Base-by-base conservation (phyloP, 2,113 vertebrate genomes). In the Recurvirostra avosetta region DNA sequence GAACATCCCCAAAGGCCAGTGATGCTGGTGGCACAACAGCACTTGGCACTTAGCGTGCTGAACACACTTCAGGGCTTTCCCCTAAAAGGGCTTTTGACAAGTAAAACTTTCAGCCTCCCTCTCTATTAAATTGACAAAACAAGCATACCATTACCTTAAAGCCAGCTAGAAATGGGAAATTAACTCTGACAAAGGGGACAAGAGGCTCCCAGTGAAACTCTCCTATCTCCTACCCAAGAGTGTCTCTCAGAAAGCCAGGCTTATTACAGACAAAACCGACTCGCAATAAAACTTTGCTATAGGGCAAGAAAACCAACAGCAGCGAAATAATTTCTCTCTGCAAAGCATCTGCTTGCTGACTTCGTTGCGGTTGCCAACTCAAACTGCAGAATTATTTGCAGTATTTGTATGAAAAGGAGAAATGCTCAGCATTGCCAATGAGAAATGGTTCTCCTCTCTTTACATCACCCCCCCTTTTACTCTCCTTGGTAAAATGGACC, bases 231-330 rank as follows among this genome's bases (percentile, higher is more conserved):
- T 82, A 71, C 76, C 25, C 20, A 4, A 87, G 38, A 86, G 77
- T 22, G 4, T 49, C 34, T 91, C 68, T 43, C 71, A 34, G 76
- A 89, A 82, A 82, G 59, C 14, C 55, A 53, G 38, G 82, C 88
- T 95, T 93, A 85, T 91, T 89, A 88, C 50, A 92, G 62, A 76
- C 41, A 85, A 58, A 87, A 84, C n/a, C 8, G 6, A 74, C 71
- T 89, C 62, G 32, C 73, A 84, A 84, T 83, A 92, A 90, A 93
- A 94, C 76, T 74, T 96, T 77, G 85, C 96, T 95, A 95, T 6
- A 92, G 94, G 94, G 89, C 73, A 95, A 90, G 84, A 94, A 96
- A 97, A 85, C 34, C 77, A 89, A 76, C 0, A 1, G 40, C 45
- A 82, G 45, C 89, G 40, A 91, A 92, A 91, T 90, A 61, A 94